phyloP scores from a whole-genome alignment of 64 coral and sea anemone species.

The Acropora tenuis region DNA sequence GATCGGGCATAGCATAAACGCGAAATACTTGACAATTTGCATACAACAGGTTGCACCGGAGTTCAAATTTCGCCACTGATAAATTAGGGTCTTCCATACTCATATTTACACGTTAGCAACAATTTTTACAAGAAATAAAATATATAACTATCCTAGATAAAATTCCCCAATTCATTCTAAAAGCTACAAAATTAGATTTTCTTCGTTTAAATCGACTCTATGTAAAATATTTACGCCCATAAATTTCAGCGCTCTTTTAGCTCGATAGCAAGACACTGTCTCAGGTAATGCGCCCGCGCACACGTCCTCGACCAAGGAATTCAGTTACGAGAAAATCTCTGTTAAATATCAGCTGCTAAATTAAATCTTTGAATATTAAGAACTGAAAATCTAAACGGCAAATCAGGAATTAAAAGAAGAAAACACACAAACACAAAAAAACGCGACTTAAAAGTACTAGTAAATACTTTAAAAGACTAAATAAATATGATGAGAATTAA shows the following conservation, averaged over 20 bases:
- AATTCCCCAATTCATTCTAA: conserved; percentile 10
- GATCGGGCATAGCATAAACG: not conserved
- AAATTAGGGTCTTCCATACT: conserved; percentile 6
- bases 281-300: not conserved
- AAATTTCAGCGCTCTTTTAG: not conserved
- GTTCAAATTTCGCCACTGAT: not conserved
- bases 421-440: not conserved
- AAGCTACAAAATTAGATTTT: conserved; percentile 46
- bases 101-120: conserved; percentile 6
- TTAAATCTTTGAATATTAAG: too few species aligned
- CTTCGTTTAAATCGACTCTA: not conserved
- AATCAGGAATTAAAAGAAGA: not conserved
- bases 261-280: not conserved
- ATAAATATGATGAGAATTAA: not conserved
- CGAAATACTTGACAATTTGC: conserved; percentile 2
- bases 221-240: conserved; percentile 2
- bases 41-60: not conserved
- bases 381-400: not conserved
- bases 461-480: not conserved
- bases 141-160: not conserved
- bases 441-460: not conserved
- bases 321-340: too few species aligned
- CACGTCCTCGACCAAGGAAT: too few species aligned
- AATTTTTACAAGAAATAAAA: conserved; percentile 14
- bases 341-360: too few species aligned